Base-by-base conservation (phyloP, 2,888 invertebrate genomes). In the Microchrysa polita region DNA sequence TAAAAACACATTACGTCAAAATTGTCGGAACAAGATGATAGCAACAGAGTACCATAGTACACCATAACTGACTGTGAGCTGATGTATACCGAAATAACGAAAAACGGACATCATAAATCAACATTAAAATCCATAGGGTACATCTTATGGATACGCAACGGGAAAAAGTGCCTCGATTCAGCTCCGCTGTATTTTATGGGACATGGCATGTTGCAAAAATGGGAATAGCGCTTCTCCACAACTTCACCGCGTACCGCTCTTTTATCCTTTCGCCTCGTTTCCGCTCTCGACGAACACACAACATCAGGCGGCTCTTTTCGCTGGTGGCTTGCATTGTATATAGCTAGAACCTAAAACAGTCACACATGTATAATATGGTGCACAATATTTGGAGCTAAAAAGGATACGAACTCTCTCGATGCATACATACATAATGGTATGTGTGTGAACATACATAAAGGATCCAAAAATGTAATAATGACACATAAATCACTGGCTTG, bases 21-120 rank as follows among this genome's bases (percentile, higher is more conserved):
- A 69, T 69, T 57, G 57, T 55, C 55, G 69, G 55, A 23, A n/a
- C 27, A 44, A 52, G 67, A 67, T 53, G 55, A 67, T 53, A 69
- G 55, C 55, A 69, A 27, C 52, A 65, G 44, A 34, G 67, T 61
- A 10, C 40, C 40, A 16, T 23, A 48, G 65, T 48, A 48, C 34
- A n/a, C n/a, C n/a, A n/a, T 48, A 44, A 44, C 65, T 55, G 55
- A 40, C 69, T 23, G 53, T 18, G 42, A 40, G 69, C 20, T 69
- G 55, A 69, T 55, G 55, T 69, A 69, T 57, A 10, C 57, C 34
- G 57, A 57, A 69, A 69, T 69, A 69, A 55, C 69, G 69, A 74
- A 76, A 76, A 76, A 76, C 74, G 76, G 76, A 76, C 67, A 73
- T 60, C 74, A 76, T 76, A 76, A 76, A 76, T 76, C 76, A 76